These are phyloP conservation scores for Gari tellinella DNA, from an alignment of 2,888 invertebrate genomes.

Conservation along the genomic window DNA sequence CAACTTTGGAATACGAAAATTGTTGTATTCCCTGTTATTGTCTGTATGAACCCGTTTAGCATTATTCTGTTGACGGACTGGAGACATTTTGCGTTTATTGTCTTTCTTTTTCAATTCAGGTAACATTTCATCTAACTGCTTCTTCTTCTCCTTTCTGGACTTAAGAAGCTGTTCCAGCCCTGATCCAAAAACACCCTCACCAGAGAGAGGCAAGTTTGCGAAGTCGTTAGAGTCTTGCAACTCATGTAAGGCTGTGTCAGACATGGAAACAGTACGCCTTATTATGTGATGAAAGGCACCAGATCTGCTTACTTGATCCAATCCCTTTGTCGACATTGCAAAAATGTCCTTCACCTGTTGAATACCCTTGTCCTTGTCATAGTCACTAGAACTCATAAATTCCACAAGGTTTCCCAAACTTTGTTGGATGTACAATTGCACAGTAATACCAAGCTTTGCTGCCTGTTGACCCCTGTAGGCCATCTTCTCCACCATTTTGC, in stretches of 20 bases:
- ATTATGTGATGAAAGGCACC: constrained; percentile 24
- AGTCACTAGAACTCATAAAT: constrained; percentile 10
- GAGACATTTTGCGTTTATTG: constrained; percentile 16
- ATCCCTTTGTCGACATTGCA: constrained; percentile 24
- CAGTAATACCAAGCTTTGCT: constrained; percentile 25
- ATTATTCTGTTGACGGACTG: constrained; percentile 1
- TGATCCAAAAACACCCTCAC: constrained; percentile 17
- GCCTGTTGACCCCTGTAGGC: constrained; percentile 43
- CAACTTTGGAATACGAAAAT: constrained; percentile 31
- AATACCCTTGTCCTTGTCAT: constrained; percentile 14
- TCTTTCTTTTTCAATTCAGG: constrained; percentile 13
- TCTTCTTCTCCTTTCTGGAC: constrained; percentile 17
- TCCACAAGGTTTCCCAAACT: constrained; percentile 27
- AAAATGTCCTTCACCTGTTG: constrained; percentile 24
- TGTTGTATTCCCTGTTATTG: constrained; percentile 1
- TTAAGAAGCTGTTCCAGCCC: constrained; percentile 16
- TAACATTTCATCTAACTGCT: constrained; percentile 18
- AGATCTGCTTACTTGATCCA: constrained; percentile 22
- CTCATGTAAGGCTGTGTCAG: constrained; percentile 14
- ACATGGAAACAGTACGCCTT: constrained; percentile 13
- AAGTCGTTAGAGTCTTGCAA: background rate
- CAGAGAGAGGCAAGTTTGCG: constrained; percentile 4
- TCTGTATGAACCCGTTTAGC: background rate
- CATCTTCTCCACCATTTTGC: constrained; percentile 44
- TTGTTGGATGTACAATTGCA: constrained; percentile 34